phyloP scores from a whole-genome alignment of 2,797 vertebrate genomes.

The Psittacula derbiana region DNA sequence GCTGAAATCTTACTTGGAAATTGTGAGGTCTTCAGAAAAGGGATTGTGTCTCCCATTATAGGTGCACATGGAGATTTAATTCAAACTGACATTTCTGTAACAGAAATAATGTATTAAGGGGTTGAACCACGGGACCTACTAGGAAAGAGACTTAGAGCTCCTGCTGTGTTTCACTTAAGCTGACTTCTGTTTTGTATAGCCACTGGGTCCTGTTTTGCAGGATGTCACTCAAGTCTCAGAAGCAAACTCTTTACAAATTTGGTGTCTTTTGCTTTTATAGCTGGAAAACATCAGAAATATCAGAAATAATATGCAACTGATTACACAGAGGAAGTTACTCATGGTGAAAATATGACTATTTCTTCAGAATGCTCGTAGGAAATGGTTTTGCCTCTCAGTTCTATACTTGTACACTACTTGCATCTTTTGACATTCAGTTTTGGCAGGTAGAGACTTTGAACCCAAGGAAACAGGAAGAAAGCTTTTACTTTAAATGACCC shows the following conservation, averaged over 20 bases:
- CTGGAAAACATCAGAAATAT: not conserved
- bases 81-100: not conserved
- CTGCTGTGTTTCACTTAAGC: not conserved
- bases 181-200: not conserved
- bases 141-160: not conserved
- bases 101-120: not conserved
- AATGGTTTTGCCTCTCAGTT: not conserved
- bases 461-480: not conserved
- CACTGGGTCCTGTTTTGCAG: not conserved
- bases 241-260: not conserved
- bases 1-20: not conserved
- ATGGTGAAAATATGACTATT: not conserved
- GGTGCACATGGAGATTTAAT: not conserved
- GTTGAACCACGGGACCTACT: not conserved
- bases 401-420: not conserved
- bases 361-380: not conserved
- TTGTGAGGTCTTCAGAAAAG: not conserved
- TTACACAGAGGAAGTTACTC: not conserved
- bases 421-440: not conserved
- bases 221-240: not conserved
- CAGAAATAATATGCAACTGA: not conserved
- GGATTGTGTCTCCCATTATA: not conserved
- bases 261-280: not conserved
- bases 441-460: not conserved
- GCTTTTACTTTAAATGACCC: not conserved